Conservation (phyloP, 2,797 vertebrate species). For the Gymnodraco acuticeps region DNA sequence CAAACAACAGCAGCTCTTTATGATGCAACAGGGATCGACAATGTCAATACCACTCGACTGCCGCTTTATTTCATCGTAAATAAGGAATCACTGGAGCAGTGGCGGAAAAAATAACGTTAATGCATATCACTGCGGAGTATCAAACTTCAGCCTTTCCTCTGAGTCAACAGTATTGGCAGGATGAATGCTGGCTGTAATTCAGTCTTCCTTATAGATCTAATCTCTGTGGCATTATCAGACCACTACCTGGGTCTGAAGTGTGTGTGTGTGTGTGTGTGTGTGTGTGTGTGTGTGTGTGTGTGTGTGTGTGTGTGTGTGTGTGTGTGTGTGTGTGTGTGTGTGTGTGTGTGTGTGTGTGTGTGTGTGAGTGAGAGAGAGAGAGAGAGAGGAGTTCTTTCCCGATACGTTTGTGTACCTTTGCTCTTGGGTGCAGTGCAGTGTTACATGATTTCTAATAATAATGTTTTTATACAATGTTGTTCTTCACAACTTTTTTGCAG, state of each 20-base stretch:
- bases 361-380: no score
- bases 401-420: not conserved
- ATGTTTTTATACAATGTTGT: not conserved
- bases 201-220: constrained; percentile 64
- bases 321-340: not conserved
- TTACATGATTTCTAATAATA: not conserved
- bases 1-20: constrained; percentile 33
- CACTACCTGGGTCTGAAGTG: constrained; percentile 33
- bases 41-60: constrained; percentile 55
- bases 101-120: constrained; percentile 42
- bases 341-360: constrained; percentile 15
- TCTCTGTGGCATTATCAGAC: constrained; percentile 54
- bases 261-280: constrained; percentile 6
- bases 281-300: constrained; percentile 2
- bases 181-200: constrained; percentile 63
- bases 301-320: constrained; percentile 19
- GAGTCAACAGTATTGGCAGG: constrained; percentile 59
- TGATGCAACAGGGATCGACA: constrained; percentile 36
- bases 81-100: constrained; percentile 48
- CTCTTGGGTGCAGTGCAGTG: no score
- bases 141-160: constrained; percentile 55
- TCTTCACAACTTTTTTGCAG: not conserved
- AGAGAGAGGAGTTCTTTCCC: no score
- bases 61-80: constrained; percentile 59
- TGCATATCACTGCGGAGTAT: constrained; percentile 49